phyloP scores from a whole-genome alignment of 1,140 invertebrate species.

The Lepidostoma basale region DNA sequence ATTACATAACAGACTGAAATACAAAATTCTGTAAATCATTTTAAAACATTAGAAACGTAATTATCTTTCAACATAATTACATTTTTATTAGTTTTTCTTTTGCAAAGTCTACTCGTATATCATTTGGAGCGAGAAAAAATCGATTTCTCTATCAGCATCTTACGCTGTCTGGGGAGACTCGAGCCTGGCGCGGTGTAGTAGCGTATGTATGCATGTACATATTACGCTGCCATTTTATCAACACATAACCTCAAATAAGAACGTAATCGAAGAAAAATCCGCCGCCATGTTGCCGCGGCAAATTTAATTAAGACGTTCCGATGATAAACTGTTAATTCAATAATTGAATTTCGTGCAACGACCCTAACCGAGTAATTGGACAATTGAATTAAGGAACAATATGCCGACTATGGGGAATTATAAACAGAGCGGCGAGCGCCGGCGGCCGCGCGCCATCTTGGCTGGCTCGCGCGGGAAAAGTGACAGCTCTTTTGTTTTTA shows the following conservation, averaged over 20 bases:
- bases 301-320: constrained; percentile 41
- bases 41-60: no score
- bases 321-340: constrained; percentile 46
- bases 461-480: background rate
- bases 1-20: no score
- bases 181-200: no score
- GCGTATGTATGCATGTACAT: no score
- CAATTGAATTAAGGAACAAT: constrained; percentile 46
- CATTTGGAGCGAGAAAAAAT: no score
- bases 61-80: no score
- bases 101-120: no score
- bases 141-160: no score
- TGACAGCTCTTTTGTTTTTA: background rate
- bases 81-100: no score
- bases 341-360: constrained; percentile 47
- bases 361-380: constrained; percentile 44
- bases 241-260: background rate
- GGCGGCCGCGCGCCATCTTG: constrained; percentile 2
- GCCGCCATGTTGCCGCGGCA: constrained; percentile 3
- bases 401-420: constrained; percentile 34
- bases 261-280: background rate
- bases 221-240: no score
- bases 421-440: background rate
- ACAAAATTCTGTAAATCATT: no score
- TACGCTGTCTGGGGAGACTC: no score